Evolutionary conservation across 2,113 vertebrate species (phyloP).

Genomic region (Taurulus bubalis): DNA sequence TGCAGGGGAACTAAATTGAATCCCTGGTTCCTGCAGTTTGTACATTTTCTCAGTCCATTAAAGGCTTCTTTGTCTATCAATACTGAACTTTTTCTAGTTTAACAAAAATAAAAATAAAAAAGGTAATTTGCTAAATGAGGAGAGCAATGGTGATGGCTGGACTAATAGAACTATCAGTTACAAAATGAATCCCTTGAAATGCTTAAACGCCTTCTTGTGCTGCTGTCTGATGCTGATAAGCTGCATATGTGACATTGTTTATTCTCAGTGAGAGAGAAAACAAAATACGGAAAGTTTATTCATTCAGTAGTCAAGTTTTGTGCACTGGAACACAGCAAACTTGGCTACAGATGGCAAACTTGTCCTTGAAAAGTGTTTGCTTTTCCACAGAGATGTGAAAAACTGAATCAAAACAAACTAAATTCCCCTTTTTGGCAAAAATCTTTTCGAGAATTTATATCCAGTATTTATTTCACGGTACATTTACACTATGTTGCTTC

Average conservation of each 20-base stretch:
- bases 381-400: not conserved
- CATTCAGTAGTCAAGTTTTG: not conserved
- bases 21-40: not conserved
- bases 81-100: not conserved
- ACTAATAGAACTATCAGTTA: not conserved
- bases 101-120: not conserved
- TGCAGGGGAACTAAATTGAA: not conserved
- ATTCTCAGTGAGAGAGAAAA: conserved; percentile 11
- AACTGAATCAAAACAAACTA: conserved; percentile 12
- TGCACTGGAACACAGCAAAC: not conserved
- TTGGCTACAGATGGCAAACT: conserved; percentile 2
- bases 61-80: conserved; percentile 2
- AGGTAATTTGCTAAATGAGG: not conserved
- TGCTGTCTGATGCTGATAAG: not conserved
- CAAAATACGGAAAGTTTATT: not conserved
- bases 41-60: not conserved
- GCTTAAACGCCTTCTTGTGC: not conserved
- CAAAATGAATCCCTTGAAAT: not conserved
- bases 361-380: conserved; percentile 41
- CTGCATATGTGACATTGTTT: not conserved
- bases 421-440: conserved; percentile 3
- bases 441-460: not conserved
- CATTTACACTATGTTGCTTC: conserved; percentile 31
- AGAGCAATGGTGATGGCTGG: not conserved
- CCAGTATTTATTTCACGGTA: conserved; percentile 19